phyloP scores from a whole-genome alignment of 2,797 vertebrate species.

The Notamacropus eugenii region DNA sequence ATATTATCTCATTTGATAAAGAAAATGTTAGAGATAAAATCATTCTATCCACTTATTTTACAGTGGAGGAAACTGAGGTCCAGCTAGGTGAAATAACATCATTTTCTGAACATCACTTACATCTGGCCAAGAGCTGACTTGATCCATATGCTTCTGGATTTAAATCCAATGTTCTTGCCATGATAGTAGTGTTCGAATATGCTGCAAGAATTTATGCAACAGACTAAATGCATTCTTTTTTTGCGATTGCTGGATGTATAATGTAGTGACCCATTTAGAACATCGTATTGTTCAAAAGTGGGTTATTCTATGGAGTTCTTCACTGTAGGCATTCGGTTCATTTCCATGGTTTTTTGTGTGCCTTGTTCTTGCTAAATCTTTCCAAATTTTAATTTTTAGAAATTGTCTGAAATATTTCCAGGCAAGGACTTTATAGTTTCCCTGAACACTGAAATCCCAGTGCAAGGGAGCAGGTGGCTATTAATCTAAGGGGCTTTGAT shows the following conservation, averaged over 20 bases:
- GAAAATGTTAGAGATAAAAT: neutral
- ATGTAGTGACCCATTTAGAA: neutral
- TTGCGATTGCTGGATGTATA: neutral
- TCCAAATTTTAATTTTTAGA: neutral
- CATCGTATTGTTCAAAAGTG: neutral
- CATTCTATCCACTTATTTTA: neutral
- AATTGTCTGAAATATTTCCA: neutral
- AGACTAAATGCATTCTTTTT: neutral
- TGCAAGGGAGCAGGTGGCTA: neutral
- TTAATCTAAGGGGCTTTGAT: neutral
- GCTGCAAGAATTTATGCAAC: neutral
- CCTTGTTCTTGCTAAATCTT: neutral
- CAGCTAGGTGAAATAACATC: neutral
- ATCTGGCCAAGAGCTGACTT: neutral
- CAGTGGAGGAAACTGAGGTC: neutral
- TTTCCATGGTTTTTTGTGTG: neutral
- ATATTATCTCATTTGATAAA: neutral
- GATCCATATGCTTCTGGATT: neutral
- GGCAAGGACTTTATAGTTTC: neutral
- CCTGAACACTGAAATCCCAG: neutral
- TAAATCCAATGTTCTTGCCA: neutral
- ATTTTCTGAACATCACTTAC: neutral
- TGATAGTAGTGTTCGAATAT: neutral
- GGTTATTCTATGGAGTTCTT: neutral
- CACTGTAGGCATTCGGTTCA: neutral